phyloP scores from a whole-genome alignment of 2,113 vertebrate species.

The Aspidoscelis tigris region DNA sequence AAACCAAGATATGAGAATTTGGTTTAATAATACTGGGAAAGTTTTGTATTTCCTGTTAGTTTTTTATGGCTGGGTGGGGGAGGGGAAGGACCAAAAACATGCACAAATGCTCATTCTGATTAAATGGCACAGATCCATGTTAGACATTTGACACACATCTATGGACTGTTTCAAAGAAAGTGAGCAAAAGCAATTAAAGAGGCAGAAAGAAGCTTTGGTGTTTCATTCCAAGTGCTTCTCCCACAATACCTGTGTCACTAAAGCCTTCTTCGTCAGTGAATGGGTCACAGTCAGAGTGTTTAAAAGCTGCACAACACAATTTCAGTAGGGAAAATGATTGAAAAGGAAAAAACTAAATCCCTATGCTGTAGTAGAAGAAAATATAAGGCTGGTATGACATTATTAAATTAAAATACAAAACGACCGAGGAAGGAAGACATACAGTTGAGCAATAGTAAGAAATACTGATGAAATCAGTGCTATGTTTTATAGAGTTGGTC shows the following conservation, averaged over 20 bases:
- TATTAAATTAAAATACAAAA: background rate
- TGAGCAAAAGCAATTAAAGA: background rate
- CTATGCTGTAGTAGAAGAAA: background rate
- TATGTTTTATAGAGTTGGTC: background rate
- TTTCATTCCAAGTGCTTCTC: conserved; percentile 64
- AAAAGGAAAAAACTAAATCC: background rate
- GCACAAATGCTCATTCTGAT: conserved; percentile 38
- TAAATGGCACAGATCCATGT: conserved; percentile 35
- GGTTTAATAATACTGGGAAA: conserved; percentile 46
- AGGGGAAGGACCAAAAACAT: conserved; percentile 36
- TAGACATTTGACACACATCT: conserved; percentile 45
- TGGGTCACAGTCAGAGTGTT: conserved; percentile 77
- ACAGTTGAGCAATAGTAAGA: background rate
- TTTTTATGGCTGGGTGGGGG: background rate
- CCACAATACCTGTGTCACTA: conserved; percentile 76
- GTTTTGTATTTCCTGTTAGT: conserved; percentile 27
- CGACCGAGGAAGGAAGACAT: conserved; percentile 5
- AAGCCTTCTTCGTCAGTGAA: conserved; percentile 82
- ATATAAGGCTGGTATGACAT: background rate
- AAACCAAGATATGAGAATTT: conserved; percentile 12
- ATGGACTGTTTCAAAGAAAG: conserved; percentile 17
- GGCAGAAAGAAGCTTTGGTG: conserved; percentile 29
- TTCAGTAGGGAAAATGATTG: conserved; percentile 52
- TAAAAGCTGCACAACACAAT: conserved; percentile 77
- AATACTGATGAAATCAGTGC: background rate